Evolutionary conservation across 1,140 invertebrate species (phyloP).

Genomic region (Anoplophora glabripennis): DNA sequence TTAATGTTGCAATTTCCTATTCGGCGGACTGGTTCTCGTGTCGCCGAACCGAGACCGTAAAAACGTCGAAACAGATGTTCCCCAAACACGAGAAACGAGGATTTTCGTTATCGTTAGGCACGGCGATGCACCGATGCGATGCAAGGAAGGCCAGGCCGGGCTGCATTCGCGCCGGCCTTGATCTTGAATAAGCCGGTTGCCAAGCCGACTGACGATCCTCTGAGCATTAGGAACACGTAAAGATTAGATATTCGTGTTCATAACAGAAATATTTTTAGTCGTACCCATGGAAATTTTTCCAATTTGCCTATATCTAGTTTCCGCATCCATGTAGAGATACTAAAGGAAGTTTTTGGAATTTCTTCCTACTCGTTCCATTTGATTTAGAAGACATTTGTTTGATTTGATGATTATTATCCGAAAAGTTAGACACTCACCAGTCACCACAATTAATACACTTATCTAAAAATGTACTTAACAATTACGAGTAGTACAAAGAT

Average conservation of each 20-base stretch:
- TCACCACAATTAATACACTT: no score
- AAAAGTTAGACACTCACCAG: no score
- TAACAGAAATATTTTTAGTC: neutral
- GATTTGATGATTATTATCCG: no score
- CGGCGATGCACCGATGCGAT: constrained; percentile 7
- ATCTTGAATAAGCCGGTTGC: constrained; percentile 42
- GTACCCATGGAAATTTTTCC: neutral
- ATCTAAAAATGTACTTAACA: no score
- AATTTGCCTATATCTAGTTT: no score
- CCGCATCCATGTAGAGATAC: no score
- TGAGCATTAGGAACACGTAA: constrained; percentile 7
- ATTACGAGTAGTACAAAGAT: no score
- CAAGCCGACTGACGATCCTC: constrained; percentile 22
- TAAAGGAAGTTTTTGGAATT: no score
- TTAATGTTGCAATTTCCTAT: neutral
- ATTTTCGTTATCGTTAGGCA: neutral
- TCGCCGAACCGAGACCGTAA: neutral
- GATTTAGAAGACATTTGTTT: no score
- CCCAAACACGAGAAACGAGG: neutral
- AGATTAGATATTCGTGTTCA: neutral
- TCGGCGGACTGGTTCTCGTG: neutral
- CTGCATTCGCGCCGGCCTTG: constrained; percentile 27
- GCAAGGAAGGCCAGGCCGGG: constrained; percentile 12
- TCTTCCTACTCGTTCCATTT: no score
- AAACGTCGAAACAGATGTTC: neutral